Evolutionary conservation across 2,797 vertebrate species (phyloP).

Genomic region (Perodicticus potto): DNA sequence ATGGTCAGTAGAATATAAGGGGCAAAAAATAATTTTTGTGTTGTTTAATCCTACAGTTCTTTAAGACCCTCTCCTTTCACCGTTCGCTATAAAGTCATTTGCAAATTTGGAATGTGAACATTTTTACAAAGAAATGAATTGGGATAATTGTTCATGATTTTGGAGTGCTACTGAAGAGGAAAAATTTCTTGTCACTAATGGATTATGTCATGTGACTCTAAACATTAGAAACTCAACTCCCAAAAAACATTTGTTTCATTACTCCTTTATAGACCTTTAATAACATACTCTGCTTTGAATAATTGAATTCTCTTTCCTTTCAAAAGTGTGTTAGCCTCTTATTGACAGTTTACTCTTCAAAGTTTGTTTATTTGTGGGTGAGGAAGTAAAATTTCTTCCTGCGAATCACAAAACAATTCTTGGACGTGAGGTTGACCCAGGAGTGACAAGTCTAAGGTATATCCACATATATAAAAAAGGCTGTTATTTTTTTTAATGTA

Average conservation of each 20-base stretch:
- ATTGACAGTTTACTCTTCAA: background rate
- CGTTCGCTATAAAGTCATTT: background rate
- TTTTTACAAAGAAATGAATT: slow-evolving; percentile 40
- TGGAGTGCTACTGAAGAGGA: background rate
- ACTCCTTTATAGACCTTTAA: background rate
- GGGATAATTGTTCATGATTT: background rate
- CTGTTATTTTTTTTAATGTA: too few relatives aligned
- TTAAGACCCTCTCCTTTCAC: background rate
- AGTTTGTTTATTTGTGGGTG: background rate
- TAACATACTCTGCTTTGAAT: background rate
- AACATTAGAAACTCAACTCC: slow-evolving; percentile 56
- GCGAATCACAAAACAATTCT: background rate
- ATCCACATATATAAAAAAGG: background rate
- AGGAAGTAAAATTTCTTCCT: background rate
- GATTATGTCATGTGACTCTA: background rate
- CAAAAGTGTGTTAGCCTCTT: background rate
- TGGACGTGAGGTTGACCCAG: background rate
- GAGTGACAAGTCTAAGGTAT: background rate
- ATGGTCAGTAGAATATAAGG: background rate
- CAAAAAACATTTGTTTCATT: background rate
- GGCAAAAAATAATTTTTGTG: background rate
- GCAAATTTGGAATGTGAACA: slow-evolving; percentile 50
- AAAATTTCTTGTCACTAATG: slow-evolving; percentile 50
- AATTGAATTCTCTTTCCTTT: background rate
- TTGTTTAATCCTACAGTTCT: background rate